These are phyloP conservation scores for Onychostruthus taczanowskii DNA, from an alignment of 2,113 vertebrate genomes.

Conservation along the genomic window DNA sequence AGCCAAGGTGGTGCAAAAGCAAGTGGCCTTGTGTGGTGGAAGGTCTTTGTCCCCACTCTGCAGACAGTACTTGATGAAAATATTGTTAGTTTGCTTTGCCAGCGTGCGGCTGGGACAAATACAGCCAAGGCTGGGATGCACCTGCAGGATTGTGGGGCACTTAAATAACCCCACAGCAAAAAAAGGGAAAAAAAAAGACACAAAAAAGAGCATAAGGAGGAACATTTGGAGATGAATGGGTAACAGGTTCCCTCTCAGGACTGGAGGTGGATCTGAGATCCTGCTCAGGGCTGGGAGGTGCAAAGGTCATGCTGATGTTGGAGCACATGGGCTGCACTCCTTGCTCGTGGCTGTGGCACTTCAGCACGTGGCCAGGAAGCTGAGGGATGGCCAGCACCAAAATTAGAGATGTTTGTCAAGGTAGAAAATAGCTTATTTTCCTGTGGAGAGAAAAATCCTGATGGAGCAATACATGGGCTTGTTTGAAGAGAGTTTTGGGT, in stretches of 20 bases:
- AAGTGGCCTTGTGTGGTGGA: background rate
- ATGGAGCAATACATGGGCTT: fast-evolving
- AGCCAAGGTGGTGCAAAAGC: background rate
- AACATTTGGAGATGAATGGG: background rate
- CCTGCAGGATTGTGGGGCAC: background rate
- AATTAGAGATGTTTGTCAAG: fast-evolving
- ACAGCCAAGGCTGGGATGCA: background rate
- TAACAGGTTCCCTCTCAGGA: background rate
- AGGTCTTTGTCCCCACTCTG: fast-evolving
- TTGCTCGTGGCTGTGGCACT: fast-evolving
- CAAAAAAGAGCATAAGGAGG: too few species aligned
- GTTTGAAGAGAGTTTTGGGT: background rate
- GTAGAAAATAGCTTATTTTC: background rate
- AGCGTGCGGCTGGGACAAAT: background rate
- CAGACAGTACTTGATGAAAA: background rate
- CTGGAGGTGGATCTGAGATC: background rate
- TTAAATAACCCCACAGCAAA: background rate
- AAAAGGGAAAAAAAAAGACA: fast-evolving
- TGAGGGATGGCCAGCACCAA: background rate
- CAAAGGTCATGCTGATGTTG: background rate
- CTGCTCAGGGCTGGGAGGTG: background rate
- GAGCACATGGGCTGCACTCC: background rate
- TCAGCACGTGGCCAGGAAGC: background rate
- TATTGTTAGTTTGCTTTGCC: background rate
- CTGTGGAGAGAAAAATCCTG: background rate